phyloP scores from a whole-genome alignment of 2,113 vertebrate species.

The Euleptes europaea region DNA sequence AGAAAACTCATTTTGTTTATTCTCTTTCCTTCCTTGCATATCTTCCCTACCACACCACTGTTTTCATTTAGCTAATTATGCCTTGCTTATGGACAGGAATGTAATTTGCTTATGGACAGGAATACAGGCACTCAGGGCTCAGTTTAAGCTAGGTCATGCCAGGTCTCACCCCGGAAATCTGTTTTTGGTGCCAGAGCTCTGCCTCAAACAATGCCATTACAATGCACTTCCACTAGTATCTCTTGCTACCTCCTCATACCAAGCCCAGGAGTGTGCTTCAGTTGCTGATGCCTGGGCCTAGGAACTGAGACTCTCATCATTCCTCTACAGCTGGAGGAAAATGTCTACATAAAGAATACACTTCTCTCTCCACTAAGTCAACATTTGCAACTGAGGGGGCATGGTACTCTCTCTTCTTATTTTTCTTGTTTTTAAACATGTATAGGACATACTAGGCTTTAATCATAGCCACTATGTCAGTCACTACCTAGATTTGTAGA shows the following conservation, averaged over 20 bases:
- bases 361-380: no score
- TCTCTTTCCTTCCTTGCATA: constrained; percentile 16
- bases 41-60: constrained; percentile 22
- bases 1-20: constrained; percentile 44
- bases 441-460: no score
- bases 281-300: no score
- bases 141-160: constrained; percentile 5
- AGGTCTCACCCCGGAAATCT: neutral
- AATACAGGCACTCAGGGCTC: constrained; percentile 6
- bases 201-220: neutral
- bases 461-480: no score
- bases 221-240: neutral
- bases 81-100: constrained; percentile 24
- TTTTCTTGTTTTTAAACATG: no score
- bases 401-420: no score
- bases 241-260: neutral
- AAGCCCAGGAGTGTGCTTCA: no score
- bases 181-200: neutral
- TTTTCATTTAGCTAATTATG: constrained; percentile 4
- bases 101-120: neutral
- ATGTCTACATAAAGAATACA: no score
- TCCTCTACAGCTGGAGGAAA: no score
- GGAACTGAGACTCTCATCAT: no score
- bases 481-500: no score
- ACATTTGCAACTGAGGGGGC: no score